A percentile compares a stretch with the other conserved stretches of the same genome.
These are phyloP conservation scores for Neodiprion lecontei DNA, from an alignment of 1,140 invertebrate genomes.

Conservation along the genomic window DNA sequence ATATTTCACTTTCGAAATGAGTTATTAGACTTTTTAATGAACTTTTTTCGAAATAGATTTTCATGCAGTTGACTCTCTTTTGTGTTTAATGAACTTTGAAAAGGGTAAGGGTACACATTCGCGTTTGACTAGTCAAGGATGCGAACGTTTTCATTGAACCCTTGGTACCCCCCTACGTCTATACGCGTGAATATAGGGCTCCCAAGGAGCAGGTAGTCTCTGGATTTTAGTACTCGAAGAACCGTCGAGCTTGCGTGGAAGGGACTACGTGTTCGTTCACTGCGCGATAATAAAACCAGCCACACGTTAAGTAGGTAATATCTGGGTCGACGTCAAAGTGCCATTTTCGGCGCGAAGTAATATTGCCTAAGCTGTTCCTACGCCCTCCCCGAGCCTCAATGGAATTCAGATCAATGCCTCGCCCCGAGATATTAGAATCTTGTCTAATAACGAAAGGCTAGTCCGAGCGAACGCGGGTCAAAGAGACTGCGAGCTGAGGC, in stretches of 20 bases:
- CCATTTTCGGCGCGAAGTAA: conserved; percentile 5
- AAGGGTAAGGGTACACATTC: too few relatives aligned
- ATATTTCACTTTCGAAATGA: too few relatives aligned
- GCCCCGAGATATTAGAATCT: not conserved
- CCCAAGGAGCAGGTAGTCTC: not conserved
- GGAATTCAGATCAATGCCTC: not conserved
- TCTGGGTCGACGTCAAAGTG: not conserved
- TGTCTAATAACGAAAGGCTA: not conserved
- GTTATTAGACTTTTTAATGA: too few relatives aligned
- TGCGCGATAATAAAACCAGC: not conserved
- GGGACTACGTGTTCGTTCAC: not conserved
- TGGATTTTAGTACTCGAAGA: not conserved
- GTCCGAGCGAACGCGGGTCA: conserved; percentile 2
- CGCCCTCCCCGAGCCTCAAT: not conserved
- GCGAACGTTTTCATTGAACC: too few relatives aligned
- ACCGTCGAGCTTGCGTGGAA: not conserved
- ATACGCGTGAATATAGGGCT: not conserved
- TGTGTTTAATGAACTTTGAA: too few relatives aligned
- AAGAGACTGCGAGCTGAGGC: not conserved
- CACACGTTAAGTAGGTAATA: conserved; percentile 4
- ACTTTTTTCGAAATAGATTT: too few relatives aligned
- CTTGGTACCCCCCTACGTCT: not conserved
- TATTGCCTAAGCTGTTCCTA: conserved; percentile 2
- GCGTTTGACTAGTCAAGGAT: too few relatives aligned
- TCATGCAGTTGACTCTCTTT: too few relatives aligned